These are phyloP conservation scores for Cotesia typhae DNA, from an alignment of 1,140 invertebrate genomes.

Conservation along the genomic window DNA sequence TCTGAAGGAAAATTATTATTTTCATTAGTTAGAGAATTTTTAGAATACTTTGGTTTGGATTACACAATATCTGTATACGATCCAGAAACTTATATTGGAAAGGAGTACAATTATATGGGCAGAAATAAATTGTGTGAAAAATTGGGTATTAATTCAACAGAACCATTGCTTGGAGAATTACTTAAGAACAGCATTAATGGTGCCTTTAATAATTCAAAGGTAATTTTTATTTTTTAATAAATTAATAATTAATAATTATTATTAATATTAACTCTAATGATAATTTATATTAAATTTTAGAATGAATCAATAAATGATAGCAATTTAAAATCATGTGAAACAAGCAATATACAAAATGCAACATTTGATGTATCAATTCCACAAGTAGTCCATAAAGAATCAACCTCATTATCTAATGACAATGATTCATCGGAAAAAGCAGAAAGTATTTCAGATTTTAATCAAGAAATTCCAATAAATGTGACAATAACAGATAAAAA, in stretches of 20 bases:
- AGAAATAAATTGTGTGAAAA: conserved; percentile 68
- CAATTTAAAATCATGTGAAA: conserved; percentile 49
- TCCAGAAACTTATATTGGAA: conserved; percentile 72
- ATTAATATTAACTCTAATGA: background rate
- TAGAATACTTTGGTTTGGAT: conserved; percentile 76
- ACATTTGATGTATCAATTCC: conserved; percentile 60
- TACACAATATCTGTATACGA: conserved; percentile 77
- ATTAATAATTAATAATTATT: conserved; percentile 4
- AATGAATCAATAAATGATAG: conserved; percentile 49
- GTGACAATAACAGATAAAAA: conserved; percentile 61
- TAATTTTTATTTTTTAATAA: conserved; percentile 36
- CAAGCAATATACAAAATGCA: conserved; percentile 54
- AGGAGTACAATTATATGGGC: conserved; percentile 66
- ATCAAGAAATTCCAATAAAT: conserved; percentile 55
- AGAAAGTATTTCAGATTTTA: conserved; percentile 49
- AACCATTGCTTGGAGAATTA: conserved; percentile 62
- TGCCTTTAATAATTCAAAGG: conserved; percentile 60
- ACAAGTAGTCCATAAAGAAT: conserved; percentile 54
- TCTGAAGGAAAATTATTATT: conserved; percentile 72
- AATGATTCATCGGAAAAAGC: conserved; percentile 52
- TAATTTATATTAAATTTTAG: conserved; percentile 42
- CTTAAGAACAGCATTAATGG: conserved; percentile 60
- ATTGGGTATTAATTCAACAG: conserved; percentile 63
- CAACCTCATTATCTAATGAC: conserved; percentile 49
- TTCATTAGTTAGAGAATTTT: conserved; percentile 75